These are phyloP conservation scores for Sardina pilchardus DNA, from an alignment of 2,113 vertebrate genomes.

Conservation along the genomic window DNA sequence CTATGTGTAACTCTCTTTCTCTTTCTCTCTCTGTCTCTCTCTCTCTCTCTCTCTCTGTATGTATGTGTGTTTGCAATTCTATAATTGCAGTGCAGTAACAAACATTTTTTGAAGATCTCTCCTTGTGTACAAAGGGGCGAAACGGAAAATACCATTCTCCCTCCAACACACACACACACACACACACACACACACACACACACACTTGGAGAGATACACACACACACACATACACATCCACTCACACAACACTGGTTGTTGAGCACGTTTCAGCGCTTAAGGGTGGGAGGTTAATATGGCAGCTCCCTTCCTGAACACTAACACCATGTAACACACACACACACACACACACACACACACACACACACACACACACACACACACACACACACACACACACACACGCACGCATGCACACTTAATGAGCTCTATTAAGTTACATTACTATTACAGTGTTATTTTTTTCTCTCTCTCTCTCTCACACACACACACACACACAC, in stretches of 20 bases:
- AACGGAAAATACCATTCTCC: no score
- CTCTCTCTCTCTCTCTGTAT: background rate
- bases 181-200: background rate
- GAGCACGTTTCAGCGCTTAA: background rate
- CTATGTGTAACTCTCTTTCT: background rate
- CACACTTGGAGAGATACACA: background rate
- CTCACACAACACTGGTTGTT: background rate
- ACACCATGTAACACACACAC: background rate
- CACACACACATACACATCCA: background rate
- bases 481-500: background rate
- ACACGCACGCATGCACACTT: no score
- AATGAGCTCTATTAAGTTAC: background rate
- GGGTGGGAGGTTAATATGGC: constrained; percentile 1
- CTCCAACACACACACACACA: background rate
- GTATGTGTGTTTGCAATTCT: background rate
- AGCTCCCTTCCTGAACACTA: constrained; percentile 3
- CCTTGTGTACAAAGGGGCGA: no score
- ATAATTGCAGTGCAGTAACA: background rate
- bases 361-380: background rate
- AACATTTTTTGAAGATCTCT: background rate
- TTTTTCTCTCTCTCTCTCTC: background rate
- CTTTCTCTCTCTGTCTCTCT: no score
- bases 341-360: background rate
- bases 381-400: no score
- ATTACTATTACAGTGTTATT: background rate